Evolutionary conservation across 2,888 invertebrate species (phyloP).

Genomic region (Rhagium mordax): DNA sequence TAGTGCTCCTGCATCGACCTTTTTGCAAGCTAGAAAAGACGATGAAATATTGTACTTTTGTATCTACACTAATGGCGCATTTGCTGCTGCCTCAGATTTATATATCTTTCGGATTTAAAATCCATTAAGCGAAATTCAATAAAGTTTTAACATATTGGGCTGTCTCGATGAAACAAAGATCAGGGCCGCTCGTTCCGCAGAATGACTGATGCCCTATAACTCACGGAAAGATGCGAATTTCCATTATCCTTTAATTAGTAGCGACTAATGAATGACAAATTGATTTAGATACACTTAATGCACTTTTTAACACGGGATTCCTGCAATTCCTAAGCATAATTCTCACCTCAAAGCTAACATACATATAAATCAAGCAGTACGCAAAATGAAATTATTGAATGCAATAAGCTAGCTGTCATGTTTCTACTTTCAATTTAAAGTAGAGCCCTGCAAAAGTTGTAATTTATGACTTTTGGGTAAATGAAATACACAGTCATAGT

Average conservation of each 20-base stretch:
- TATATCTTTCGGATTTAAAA: conserved; percentile 47
- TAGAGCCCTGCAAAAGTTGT: too few relatives aligned
- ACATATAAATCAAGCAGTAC: too few relatives aligned
- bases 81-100: conserved; percentile 58
- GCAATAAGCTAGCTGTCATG: too few relatives aligned
- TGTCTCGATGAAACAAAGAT: conserved; percentile 1
- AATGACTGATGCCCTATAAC: neutral
- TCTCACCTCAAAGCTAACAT: too few relatives aligned
- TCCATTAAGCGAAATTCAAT: conserved; percentile 43
- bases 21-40: conserved; percentile 58
- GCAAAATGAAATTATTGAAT: too few relatives aligned
- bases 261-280: neutral
- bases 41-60: conserved; percentile 64
- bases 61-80: conserved; percentile 64
- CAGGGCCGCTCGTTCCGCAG: neutral
- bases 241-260: neutral
- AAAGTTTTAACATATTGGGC: conserved; percentile 31
- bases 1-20: conserved; percentile 59
- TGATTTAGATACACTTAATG: too few relatives aligned
- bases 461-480: too few relatives aligned
- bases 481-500: too few relatives aligned
- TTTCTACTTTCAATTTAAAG: too few relatives aligned
- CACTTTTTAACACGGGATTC: too few relatives aligned
- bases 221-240: neutral
- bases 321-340: too few relatives aligned